Conservation (phyloP, 2,888 invertebrate species). For the Amphipoea oculea region DNA sequence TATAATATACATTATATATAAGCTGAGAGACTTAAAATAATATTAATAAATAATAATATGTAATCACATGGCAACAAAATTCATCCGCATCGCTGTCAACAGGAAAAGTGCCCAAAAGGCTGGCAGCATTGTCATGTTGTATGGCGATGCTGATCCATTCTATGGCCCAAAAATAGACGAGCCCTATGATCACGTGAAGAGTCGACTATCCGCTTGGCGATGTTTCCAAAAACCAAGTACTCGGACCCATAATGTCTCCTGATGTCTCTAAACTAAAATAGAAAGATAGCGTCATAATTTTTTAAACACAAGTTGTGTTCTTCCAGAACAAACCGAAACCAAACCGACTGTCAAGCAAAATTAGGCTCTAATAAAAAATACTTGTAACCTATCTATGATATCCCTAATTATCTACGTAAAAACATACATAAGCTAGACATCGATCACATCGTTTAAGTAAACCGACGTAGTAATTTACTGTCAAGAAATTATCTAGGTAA, state of each 20-base stretch:
- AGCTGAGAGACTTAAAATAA: no score
- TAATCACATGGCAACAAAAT: no score
- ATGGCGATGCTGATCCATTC: no score
- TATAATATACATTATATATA: no score
- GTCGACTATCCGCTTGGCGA: no score
- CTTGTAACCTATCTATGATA: background rate
- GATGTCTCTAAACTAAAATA: background rate
- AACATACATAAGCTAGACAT: background rate
- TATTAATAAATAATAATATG: no score
- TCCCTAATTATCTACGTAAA: background rate
- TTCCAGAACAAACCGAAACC: background rate
- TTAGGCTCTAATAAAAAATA: background rate
- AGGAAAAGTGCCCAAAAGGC: no score
- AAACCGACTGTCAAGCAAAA: background rate
- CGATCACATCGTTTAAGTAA: background rate
- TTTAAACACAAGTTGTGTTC: background rate
- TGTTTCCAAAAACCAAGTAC: no score
- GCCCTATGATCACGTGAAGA: no score
- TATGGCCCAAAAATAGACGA: no score
- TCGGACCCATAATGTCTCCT: background rate
- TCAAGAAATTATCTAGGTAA: constrained; percentile 16
- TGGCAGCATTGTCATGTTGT: no score
- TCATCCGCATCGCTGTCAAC: no score
- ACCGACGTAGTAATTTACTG: constrained; percentile 18
- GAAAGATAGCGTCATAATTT: background rate